Conservation (phyloP, 2,888 invertebrate genomes). For the Stenolophus ochropezus region DNA sequence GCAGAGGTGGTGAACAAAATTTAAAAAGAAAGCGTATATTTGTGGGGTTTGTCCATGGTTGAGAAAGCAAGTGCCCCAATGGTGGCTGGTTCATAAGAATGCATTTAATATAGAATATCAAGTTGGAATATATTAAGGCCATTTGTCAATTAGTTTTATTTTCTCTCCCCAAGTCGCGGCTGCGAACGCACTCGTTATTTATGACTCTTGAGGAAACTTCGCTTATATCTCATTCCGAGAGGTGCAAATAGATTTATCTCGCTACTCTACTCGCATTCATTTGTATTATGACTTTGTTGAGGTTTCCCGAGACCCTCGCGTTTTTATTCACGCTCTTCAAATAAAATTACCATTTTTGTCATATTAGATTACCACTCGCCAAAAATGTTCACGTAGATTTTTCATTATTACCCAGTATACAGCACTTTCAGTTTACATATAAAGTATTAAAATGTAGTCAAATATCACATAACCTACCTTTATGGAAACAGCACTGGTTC, state of each 20-base stretch:
- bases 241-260: conserved; percentile 60
- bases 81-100: conserved; percentile 46
- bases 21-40: no score
- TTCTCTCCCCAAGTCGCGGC: conserved; percentile 51
- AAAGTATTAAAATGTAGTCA: no score
- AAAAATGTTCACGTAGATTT: not conserved
- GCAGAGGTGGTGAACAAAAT: no score
- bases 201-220: conserved; percentile 59
- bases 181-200: conserved; percentile 54
- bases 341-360: conserved; percentile 41
- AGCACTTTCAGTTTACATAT: no score
- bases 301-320: conserved; percentile 1
- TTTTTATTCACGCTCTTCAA: conserved; percentile 13
- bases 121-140: conserved; percentile 58
- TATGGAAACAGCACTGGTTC: no score
- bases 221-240: conserved; percentile 60
- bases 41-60: no score
- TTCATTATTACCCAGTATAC: no score
- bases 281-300: conserved; percentile 45
- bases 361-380: conserved; percentile 9
- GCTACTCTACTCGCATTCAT: conserved; percentile 36
- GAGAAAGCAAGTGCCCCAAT: no score
- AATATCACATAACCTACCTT: no score
- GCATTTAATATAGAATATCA: conserved; percentile 56
- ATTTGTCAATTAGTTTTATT: conserved; percentile 60